Evolutionary conservation across 2,113 vertebrate species (phyloP), one percentile per base, ranked within the genome.

Genomic region (Ceuthmochares aereus): DNA sequence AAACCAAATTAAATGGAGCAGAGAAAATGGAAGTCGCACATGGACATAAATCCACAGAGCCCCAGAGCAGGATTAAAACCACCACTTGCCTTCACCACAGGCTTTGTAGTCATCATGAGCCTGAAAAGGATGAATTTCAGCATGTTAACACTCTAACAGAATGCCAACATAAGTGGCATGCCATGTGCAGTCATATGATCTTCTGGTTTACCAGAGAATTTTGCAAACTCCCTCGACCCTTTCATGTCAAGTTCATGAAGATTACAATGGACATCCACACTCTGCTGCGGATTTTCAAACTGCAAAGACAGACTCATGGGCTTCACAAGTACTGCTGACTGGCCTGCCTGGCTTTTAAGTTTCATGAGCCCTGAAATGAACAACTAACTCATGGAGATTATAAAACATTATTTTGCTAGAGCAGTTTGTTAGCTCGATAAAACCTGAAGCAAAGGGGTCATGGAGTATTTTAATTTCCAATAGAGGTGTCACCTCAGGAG

Each of bases 341-440:
- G n/a, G 75, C n/a, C 69, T 91, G 52, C 83, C 77, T 72, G 70
- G 40, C 54, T 68, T 87, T 84, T 91, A 60, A 87, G 95, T 72
- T 94, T 95, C 84, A 91, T 76, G 80, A 96, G 51, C 80, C 87
- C 81, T 94, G 89, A 96, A 95, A 95, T 87, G 77, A 96, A 82
- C 81, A 94, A 86, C 68, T 72, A 87, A 94, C 52, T 95, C 43
- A 77, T 14, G 32, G 26, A 95, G 69, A 96, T 93, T 81, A 85
- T 72, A 93, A 87, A 95, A 66, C 27, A 78, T 19, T 5, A 79
- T 84, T 84, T 93, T 89, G 43, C 73, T 63, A 68, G 30, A 76
- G 49, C 27, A 69, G 62, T 79, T 69, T 64, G 49, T 87, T 4
- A 7, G 52, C 84, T 81, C 43, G 74, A 45, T 84, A 93, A 89